phyloP scores from a whole-genome alignment of 2,888 invertebrate genomes.

The Furcula furcula region DNA sequence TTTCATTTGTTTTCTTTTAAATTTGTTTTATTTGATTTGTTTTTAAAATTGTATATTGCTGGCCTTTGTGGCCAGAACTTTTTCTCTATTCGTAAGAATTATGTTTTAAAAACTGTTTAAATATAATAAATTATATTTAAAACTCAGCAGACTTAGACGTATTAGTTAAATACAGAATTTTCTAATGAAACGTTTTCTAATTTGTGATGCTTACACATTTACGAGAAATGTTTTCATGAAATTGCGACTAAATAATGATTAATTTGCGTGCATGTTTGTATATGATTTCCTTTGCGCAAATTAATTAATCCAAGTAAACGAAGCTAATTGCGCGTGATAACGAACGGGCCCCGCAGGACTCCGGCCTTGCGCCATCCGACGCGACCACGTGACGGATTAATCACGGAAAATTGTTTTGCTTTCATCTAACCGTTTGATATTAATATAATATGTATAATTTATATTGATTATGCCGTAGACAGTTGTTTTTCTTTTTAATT shows the following conservation, averaged over 20 bases:
- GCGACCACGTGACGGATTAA: slow-evolving; percentile 38
- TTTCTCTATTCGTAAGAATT: neutral
- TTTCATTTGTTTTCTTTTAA: slow-evolving; percentile 9
- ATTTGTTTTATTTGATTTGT: neutral
- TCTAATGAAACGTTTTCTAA: too few species aligned
- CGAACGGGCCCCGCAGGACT: slow-evolving; percentile 21
- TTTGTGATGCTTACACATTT: too few species aligned
- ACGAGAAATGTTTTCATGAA: slow-evolving; percentile 17
- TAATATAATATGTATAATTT: too few species aligned
- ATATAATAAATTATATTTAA: too few species aligned
- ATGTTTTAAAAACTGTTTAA: too few species aligned
- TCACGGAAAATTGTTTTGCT: slow-evolving; percentile 23
- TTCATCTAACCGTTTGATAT: too few species aligned
- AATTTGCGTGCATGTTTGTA: slow-evolving; percentile 45
- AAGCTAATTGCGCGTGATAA: slow-evolving; percentile 52
- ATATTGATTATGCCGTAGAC: too few species aligned
- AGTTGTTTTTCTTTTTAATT: too few species aligned
- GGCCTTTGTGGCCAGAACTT: slow-evolving; percentile 7
- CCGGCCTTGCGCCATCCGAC: slow-evolving; percentile 20
- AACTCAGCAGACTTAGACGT: too few species aligned
- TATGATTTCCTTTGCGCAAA: slow-evolving; percentile 38
- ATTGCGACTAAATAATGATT: slow-evolving; percentile 41
- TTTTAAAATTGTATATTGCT: too few species aligned
- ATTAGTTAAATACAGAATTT: too few species aligned
- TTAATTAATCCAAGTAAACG: slow-evolving; percentile 59